These are phyloP conservation scores for Drosophila nigricruria DNA, from an alignment of 2,888 invertebrate species.

Conservation along the genomic window DNA sequence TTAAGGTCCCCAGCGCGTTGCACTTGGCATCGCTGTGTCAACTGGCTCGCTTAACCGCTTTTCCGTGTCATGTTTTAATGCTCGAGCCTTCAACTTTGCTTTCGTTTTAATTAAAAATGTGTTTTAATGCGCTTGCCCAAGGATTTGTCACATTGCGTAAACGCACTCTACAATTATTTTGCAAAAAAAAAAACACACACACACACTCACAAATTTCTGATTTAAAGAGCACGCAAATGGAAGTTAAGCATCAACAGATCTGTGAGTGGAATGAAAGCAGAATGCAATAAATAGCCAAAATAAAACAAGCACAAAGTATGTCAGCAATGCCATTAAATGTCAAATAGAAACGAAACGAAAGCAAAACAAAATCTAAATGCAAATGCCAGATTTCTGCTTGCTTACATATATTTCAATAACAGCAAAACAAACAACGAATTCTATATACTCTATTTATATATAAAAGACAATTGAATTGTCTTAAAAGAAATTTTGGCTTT, in stretches of 20 bases:
- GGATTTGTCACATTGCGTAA: slow-evolving; percentile 41
- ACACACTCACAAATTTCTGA: neutral
- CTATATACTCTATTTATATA: slow-evolving; percentile 7
- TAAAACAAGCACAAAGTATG: slow-evolving; percentile 61
- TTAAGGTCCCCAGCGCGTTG: slow-evolving; percentile 59
- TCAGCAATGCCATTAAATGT: slow-evolving; percentile 77
- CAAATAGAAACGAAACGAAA: slow-evolving; percentile 71
- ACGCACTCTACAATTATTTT: slow-evolving; percentile 3
- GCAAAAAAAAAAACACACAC: neutral
- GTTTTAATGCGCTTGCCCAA: slow-evolving; percentile 73
- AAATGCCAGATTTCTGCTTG: slow-evolving; percentile 54
- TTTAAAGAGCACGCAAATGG: slow-evolving; percentile 7
- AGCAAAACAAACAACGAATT: slow-evolving; percentile 22
- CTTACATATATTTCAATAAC: slow-evolving; percentile 29
- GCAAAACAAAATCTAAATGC: slow-evolving; percentile 33
- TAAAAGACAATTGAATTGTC: slow-evolving; percentile 12
- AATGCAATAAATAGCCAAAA: slow-evolving; percentile 68
- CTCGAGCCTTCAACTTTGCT: slow-evolving; percentile 71
- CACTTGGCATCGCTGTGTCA: slow-evolving; percentile 36
- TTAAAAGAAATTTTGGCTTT: slow-evolving; percentile 1
- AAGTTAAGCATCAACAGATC: neutral
- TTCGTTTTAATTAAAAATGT: slow-evolving; percentile 78
- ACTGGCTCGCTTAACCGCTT: slow-evolving; percentile 26
- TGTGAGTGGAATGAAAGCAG: slow-evolving; percentile 20
- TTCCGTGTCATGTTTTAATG: slow-evolving; percentile 53